Conservation (phyloP, 2,888 invertebrate species). For the Eulithis prunata region DNA sequence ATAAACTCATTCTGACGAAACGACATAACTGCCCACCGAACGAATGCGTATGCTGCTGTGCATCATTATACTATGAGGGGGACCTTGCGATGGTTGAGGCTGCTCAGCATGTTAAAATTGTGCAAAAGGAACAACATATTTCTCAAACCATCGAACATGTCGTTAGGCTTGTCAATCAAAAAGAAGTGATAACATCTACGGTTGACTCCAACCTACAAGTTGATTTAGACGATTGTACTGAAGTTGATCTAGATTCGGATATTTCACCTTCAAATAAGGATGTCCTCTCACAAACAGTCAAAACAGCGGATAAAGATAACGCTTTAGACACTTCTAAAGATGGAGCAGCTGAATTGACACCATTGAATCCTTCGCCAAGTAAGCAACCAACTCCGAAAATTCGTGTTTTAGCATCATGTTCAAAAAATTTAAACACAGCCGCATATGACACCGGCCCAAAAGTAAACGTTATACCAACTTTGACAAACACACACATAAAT, state of each 20-base stretch:
- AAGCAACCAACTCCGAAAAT: slow-evolving; percentile 24
- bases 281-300: slow-evolving; percentile 3
- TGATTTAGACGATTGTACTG: slow-evolving; percentile 17
- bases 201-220: slow-evolving; percentile 15
- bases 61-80: slow-evolving; percentile 20
- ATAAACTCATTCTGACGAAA: slow-evolving; percentile 11
- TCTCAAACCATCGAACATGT: slow-evolving; percentile 30
- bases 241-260: slow-evolving; percentile 1
- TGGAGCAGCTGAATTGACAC: slow-evolving; percentile 10
- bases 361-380: slow-evolving; percentile 4
- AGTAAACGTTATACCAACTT: neutral
- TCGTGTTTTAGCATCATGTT: slow-evolving; percentile 24
- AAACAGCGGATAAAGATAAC: neutral
- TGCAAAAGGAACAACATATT: slow-evolving; percentile 3
- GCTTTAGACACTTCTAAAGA: slow-evolving; percentile 18
- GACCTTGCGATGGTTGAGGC: neutral
- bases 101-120: neutral
- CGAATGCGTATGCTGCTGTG: slow-evolving; percentile 58
- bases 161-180: slow-evolving; percentile 13
- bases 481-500: neutral
- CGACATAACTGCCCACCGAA: slow-evolving; percentile 44
- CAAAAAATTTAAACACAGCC: neutral
- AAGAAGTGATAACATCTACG: neutral
- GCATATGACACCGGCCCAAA: neutral
- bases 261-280: slow-evolving; percentile 4